Percentiles rank a stretch among this genome's conserved stretches.
Conservation (phyloP, 92 coral and sea anemone species). For the Bergia sp. region DNA sequence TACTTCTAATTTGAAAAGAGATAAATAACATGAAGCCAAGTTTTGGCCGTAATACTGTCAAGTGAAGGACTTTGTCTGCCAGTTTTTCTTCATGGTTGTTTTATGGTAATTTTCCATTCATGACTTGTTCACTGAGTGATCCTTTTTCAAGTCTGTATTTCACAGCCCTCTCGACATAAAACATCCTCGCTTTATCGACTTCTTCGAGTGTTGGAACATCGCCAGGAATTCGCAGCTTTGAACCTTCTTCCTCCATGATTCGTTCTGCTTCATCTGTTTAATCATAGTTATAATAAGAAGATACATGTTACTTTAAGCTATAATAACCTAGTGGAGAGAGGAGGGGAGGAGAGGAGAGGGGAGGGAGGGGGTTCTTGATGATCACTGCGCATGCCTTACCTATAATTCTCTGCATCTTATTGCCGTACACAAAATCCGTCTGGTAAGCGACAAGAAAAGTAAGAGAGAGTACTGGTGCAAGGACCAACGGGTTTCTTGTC, state of each 20-base stretch:
- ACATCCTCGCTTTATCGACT: slow-evolving; percentile 70
- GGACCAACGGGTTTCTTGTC: slow-evolving; percentile 71
- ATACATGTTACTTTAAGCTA: not conserved
- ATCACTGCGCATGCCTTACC: slow-evolving; percentile 51
- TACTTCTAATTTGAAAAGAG: too few species aligned
- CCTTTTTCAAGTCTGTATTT: too few species aligned
- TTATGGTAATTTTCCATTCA: not conserved
- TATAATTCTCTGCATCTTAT: slow-evolving; percentile 79
- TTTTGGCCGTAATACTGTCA: not conserved
- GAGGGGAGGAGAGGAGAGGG: too few species aligned
- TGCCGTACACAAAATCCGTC: slow-evolving; percentile 84
- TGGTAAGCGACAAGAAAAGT: slow-evolving; percentile 90
- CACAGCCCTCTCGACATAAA: not conserved
- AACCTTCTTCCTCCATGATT: slow-evolving; percentile 72
- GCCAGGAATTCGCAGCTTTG: slow-evolving; percentile 63
- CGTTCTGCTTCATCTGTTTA: slow-evolving; percentile 82
- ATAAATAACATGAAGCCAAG: too few species aligned
- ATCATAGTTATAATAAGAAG: not conserved
- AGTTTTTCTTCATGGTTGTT: not conserved
- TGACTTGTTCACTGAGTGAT: not conserved
- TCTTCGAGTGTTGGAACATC: slow-evolving; percentile 79
- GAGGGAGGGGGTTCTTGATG: too few species aligned
- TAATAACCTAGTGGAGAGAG: too few species aligned
- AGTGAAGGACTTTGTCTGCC: not conserved
- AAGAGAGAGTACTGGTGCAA: slow-evolving; percentile 80